Evolutionary conservation across 2,888 invertebrate genomes (phyloP).

Genomic region (Drosophila leonis): DNA sequence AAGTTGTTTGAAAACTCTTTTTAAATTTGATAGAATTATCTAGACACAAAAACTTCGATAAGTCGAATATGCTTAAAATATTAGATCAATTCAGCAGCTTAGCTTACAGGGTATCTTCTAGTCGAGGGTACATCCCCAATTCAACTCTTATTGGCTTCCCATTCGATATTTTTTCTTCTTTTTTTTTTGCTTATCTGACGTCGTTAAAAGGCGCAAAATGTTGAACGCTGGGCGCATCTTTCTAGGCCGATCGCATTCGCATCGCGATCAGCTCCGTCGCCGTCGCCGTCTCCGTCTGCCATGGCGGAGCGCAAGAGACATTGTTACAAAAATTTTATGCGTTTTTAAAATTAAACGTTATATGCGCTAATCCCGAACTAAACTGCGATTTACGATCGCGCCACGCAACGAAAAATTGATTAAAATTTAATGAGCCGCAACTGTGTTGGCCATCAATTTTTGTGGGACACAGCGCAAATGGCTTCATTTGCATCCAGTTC

Average conservation of each 20-base stretch:
- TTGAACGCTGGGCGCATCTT: constrained; percentile 51
- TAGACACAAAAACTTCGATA: too few relatives aligned
- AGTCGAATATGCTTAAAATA: too few relatives aligned
- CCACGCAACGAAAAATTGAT: constrained; percentile 71
- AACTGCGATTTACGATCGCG: constrained; percentile 77
- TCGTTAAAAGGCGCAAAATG: constrained; percentile 72
- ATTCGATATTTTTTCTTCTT: neutral
- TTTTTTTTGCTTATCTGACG: constrained; percentile 4
- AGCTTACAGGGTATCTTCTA: neutral
- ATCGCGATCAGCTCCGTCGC: constrained; percentile 10
- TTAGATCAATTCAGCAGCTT: too few relatives aligned
- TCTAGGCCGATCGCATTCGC: constrained; percentile 28
- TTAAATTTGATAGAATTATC: too few relatives aligned
- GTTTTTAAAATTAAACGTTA: constrained; percentile 81
- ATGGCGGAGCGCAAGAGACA: constrained; percentile 44
- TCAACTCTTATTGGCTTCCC: neutral
- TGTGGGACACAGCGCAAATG: constrained; percentile 51
- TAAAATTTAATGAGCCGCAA: constrained; percentile 75
- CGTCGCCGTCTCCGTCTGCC: constrained; percentile 8
- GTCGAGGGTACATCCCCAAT: neutral
- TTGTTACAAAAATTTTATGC: constrained; percentile 81
- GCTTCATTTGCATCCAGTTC: constrained; percentile 75
- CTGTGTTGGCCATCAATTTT: constrained; percentile 74
- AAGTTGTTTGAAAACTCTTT: too few relatives aligned
- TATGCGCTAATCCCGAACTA: constrained; percentile 78